A percentile compares a stretch with the other conserved stretches of the same genome.
Evolutionary conservation across 2,113 vertebrate species (phyloP).

Genomic region (Noturus placidus): DNA sequence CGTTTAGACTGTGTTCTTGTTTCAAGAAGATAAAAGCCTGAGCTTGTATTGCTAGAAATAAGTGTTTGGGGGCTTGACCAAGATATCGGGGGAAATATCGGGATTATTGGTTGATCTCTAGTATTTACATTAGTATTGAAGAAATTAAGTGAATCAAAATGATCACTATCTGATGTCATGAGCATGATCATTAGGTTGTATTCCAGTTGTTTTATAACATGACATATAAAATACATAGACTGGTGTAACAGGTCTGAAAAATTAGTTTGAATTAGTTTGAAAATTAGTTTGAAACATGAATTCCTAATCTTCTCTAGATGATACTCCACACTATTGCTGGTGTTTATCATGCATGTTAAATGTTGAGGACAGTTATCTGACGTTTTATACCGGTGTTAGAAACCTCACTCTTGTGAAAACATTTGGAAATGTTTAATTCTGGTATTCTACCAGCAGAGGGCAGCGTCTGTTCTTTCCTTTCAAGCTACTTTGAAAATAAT

Average conservation of each 20-base stretch:
- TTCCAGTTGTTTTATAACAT: not conserved
- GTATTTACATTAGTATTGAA: not conserved
- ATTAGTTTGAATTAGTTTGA: no score
- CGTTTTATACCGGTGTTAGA: not conserved
- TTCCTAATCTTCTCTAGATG: not conserved
- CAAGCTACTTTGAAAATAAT: not conserved
- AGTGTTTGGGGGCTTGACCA: not conserved
- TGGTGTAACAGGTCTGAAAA: not conserved
- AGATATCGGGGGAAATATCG: not conserved
- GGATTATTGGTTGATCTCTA: no score
- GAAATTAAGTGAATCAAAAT: no score
- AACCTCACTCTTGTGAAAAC: not conserved
- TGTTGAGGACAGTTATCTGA: not conserved
- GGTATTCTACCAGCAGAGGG: conserved; percentile 40
- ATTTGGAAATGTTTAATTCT: not conserved
- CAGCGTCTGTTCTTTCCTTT: conserved; percentile 1
- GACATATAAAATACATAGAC: no score
- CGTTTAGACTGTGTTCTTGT: not conserved
- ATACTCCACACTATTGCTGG: not conserved
- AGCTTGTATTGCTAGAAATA: not conserved
- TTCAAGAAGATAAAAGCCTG: not conserved
- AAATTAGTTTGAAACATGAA: no score
- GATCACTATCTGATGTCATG: not conserved
- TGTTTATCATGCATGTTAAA: not conserved
- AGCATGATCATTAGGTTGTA: not conserved